phyloP scores from a whole-genome alignment of 1,140 invertebrate genomes.

The Drosophila burlai region DNA sequence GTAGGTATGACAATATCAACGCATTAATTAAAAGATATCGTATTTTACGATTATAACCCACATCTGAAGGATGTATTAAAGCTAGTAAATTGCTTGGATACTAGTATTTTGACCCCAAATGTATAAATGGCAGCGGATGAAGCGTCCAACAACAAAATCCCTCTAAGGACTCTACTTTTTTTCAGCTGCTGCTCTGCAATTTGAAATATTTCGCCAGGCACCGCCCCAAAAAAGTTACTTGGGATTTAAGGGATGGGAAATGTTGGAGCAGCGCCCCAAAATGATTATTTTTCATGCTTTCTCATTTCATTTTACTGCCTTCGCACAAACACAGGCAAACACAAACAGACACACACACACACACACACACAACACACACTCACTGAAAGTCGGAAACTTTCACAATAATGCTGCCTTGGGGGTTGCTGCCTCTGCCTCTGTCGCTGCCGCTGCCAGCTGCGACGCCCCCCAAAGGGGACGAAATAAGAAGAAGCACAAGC shows the following conservation, averaged over 20 bases:
- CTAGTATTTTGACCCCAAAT: conserved; percentile 14
- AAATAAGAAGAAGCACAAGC: conserved; percentile 33
- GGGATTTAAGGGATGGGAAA: conserved; percentile 29
- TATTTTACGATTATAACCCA: neutral
- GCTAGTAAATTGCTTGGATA: neutral
- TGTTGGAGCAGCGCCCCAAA: conserved; percentile 43
- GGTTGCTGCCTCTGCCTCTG: conserved; percentile 47
- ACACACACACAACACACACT: conserved; percentile 9
- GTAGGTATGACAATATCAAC: no score
- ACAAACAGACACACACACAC: conserved; percentile 19
- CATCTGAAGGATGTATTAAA: neutral
- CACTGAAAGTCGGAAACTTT: conserved; percentile 54
- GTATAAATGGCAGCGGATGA: conserved; percentile 4
- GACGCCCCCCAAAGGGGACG: conserved; percentile 1
- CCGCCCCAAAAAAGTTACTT: conserved; percentile 73
- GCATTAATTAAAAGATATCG: neutral
- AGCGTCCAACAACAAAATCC: conserved; percentile 8
- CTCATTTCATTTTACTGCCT: conserved; percentile 78
- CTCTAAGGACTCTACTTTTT: conserved; percentile 40
- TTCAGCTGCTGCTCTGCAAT: conserved; percentile 54
- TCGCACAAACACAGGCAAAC: conserved; percentile 26
- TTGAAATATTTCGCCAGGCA: conserved; percentile 74
- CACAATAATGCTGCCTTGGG: conserved; percentile 72
- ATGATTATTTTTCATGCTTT: conserved; percentile 81
- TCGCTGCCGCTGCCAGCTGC: conserved; percentile 17